Evolutionary conservation across 2,888 invertebrate genomes (phyloP), one percentile per base, ranked within the genome.

Genomic region (Invenusta paracnida): DNA sequence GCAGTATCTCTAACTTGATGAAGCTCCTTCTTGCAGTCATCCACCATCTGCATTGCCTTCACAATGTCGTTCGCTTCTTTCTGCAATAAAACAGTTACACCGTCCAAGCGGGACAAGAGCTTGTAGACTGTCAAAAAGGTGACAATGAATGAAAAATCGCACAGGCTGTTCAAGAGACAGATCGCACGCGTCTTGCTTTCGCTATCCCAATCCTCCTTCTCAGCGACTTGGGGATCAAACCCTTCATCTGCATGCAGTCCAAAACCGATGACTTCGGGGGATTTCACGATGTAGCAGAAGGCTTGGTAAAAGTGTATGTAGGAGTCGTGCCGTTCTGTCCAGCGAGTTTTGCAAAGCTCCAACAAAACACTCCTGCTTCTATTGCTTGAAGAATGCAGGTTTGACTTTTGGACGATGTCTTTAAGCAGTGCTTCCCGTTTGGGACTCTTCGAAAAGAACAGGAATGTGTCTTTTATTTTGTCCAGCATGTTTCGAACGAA

Each of bases 291-390:
- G 67, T 67, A 86, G 0, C 67, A 30, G 29, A 84, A 82, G 17
- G 67, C 81, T 23, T 86, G 82, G 79, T 86, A 86, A 29, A 86
- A 86, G 73, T 86, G 85, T 79, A 85, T 25, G 79, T 85, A 86
- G 5, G 83, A 66, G 11, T 29, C 66, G 67, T 86, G 87, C 1
- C 86, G 48, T 30, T 13, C 86, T 48, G 84, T 23, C 86, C 87
- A 87, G 31, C 86, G 82, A 13, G 86, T 87, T 28, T 79, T 79
- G 81, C 87, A 87, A n/a, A 87, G 67, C 66, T 86, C 86, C 13
- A 87, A 79, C 25, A 86, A 29, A 23, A 31, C 79, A n/a, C 86
- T 87, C 81, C 87, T 67, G 28, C 30, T 83, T 1, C 29, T 48
- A 48, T 48, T 48, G 48, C 48, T 48, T 48, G 48, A 48, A 48